Evolutionary conservation across 1,140 invertebrate genomes (phyloP), one percentile per base, ranked within the genome.

Genomic region (Aradophagus sp.): DNA sequence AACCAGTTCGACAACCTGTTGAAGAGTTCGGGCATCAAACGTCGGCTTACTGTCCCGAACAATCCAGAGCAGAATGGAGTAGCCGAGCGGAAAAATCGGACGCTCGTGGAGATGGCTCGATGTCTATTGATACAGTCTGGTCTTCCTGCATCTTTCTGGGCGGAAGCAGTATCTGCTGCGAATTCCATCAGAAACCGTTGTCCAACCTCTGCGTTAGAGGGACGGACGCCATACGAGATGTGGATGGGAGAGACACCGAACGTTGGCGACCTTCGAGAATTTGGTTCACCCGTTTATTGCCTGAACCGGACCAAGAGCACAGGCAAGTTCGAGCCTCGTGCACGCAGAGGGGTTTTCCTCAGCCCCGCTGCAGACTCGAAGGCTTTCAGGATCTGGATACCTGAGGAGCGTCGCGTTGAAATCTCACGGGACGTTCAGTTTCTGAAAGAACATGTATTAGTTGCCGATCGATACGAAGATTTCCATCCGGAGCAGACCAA

Each of bases 181-280:
- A 70, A 73, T 56, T 69, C 70, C 56, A 58, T 61, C 29, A 32
- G 62, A 61, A 74, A 74, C 12, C 34, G 80, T 66, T 58, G 74
- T 26, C 73, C 75, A 13, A 69, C 76, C 2, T 1, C 23, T 15
- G 16, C 23, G 7, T 11, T 59, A 10, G 14, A 55, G 0, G 45
- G 35, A 19, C 13, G 16, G 19, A 52, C 50, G 2, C 27, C 52
- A 0, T 55, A 44, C 13, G 53, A 71, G 32, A 16, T 14, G 10
- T 66, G 48, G 48, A 50, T 52, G n/a, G 58, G 34, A 10, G 38
- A 53, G n/a, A 14, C 10, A 4, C 65, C 71, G 3, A 38, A 65
- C 7, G 31, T 69, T 2, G 31, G 35, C 3, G 4, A 50, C 31
- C 8, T 55, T 13, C 14, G 42, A n/a, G 53, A 53, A 26, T 63